A percentile compares a stretch with the other conserved stretches of the same genome.
These are phyloP conservation scores for Aphrophora alni DNA, from an alignment of 2,888 invertebrate genomes.

Conservation along the genomic window DNA sequence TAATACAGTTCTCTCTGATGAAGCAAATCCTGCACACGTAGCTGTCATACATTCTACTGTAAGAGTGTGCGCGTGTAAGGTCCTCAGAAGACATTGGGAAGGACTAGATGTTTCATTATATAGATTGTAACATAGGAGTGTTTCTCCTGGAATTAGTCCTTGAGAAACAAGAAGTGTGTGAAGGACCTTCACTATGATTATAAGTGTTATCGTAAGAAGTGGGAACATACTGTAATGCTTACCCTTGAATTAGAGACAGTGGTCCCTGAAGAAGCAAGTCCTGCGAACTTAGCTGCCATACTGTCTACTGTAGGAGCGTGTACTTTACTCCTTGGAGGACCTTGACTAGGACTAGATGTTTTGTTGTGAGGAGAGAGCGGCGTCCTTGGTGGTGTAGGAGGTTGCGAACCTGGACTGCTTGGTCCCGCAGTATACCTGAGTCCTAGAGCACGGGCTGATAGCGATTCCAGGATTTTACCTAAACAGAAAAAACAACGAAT, in stretches of 20 bases:
- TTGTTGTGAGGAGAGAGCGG: conserved; percentile 57
- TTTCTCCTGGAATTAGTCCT: too few relatives aligned
- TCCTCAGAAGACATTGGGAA: too few relatives aligned
- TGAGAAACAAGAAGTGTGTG: too few relatives aligned
- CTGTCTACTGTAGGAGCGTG: conserved; percentile 37
- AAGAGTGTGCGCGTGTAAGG: too few relatives aligned
- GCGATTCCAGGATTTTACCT: conserved; percentile 62
- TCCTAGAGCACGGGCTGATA: conserved; percentile 54
- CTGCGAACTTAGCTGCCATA: conserved; percentile 40
- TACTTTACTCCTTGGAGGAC: conserved; percentile 9
- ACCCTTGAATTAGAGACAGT: conserved; percentile 44
- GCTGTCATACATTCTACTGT: too few relatives aligned
- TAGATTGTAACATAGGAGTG: too few relatives aligned
- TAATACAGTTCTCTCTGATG: too few relatives aligned
- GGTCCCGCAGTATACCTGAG: conserved; percentile 34
- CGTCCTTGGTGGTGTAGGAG: conserved; percentile 62
- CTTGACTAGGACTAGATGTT: conserved; percentile 46
- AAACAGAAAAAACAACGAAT: conserved; percentile 44
- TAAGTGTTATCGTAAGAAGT: too few relatives aligned
- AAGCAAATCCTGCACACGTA: too few relatives aligned
- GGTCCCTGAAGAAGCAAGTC: conserved; percentile 14
- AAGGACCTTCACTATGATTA: too few relatives aligned
- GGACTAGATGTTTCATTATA: too few relatives aligned
- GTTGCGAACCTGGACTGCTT: conserved; percentile 57
- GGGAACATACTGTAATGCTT: too few relatives aligned